Evolutionary conservation across 2,113 vertebrate species (phyloP), one percentile per base, ranked within the genome.

Genomic region (Ptilonorhynchus violaceus): DNA sequence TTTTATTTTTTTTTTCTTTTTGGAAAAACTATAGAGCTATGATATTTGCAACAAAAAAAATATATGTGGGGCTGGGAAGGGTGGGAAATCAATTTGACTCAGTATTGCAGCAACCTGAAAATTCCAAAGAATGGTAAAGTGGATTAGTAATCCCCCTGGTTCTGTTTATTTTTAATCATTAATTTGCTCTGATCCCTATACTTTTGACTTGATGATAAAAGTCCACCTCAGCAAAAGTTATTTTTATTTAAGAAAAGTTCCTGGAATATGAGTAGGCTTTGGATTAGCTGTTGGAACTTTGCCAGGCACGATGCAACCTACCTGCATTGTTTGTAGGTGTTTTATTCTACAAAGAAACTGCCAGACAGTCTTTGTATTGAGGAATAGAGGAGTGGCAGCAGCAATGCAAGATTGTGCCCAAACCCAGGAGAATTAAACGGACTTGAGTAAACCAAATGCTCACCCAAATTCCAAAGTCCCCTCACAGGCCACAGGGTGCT

Each of bases 131-230:
- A 50, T 5, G 2, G 47, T 59, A 50, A 58, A 84, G 28, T 18
- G 10, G 27, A 55, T 18, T 73, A 63, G 23, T 74, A 79, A 50
- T 88, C 47, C 74, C 39, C 12, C 11, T 74, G 39, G 7, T 44
- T 88, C 50, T 75, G 30, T 89, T 97, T 81, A 42, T 88, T 86
- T 92, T 76, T 84, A 75, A 87, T 86, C 5, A 63, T 67, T 92
- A 77, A 67, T 67, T 88, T 79, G 63, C 47, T 94, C 49, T 88
- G 37, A 66, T 68, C 30, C 11, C 62, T 84, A 16, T 59, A 44
- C 7, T 68, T 60, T 60, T 62, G 41, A n/a, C 63, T 88, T 91
- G 44, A 64, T 75, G 25, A 68, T 85, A 64, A 47, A 89, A 87
- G 24, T 42, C 23, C 59, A 82, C 62, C 69, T 75, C 42, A 66